Evolutionary conservation across 2,113 vertebrate genomes (phyloP), one percentile per base, ranked within the genome.

Genomic region (Arenaria interpres): DNA sequence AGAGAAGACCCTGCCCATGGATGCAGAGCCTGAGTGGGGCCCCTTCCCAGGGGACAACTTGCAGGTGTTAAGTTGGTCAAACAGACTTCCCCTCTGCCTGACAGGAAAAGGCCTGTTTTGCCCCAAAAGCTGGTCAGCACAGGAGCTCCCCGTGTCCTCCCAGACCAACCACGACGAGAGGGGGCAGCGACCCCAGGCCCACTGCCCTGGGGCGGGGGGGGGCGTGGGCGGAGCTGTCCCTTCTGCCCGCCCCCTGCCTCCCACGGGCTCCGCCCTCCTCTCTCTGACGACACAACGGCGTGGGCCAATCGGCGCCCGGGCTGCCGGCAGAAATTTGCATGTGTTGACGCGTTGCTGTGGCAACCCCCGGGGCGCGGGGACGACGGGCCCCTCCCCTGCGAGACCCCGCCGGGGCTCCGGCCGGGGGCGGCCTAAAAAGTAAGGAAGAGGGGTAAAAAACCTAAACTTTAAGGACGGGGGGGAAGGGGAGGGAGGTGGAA

Each of bases 301-400:
- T 16, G 82, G 62, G 57, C 95, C 88, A 90, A 74, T 82, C 22
- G 20, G n/a, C 72, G 41, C 45, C 85, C 24, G 51, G 15, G 69
- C 10, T 30, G 37, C 37, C 28, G 16, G 59, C 33, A 4, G 2
- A 2, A 4, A 25, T 20, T 75, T 66, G 94, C 91, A 68, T 85
- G 59, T 66, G 88, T 96, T 67, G 93, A 45, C 85, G 35, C 23
- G 97, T 98, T 97, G 96, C 96, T 85, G 59, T 2, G 92, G 97
- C 79, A 94, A 97, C 93, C 8, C 8, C 22, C 6, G 27, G 60
- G 46, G 67, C 14, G 18, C 27, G 54, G 90, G 54, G 24, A 25
- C 59, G 7, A 2, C 6, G 60, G 85, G 51, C 85, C 39, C 66
- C 18, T 41, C 8, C 10, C 82, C 85, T 17, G 37, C 13, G 46